These are phyloP conservation scores for Pygocentrus nattereri DNA, from an alignment of 2,797 vertebrate species.

Conservation along the genomic window DNA sequence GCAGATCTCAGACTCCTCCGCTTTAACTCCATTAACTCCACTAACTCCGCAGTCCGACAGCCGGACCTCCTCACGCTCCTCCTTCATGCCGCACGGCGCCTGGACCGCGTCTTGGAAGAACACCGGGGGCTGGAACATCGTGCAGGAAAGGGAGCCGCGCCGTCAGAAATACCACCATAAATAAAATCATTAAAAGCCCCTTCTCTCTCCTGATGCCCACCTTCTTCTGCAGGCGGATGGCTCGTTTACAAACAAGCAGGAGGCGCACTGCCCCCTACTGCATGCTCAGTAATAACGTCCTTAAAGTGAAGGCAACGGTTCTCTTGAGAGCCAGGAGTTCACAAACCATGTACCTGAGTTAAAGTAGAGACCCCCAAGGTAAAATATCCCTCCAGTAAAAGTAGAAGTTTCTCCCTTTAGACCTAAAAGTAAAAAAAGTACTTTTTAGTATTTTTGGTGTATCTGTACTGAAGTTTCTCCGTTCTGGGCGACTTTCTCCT, in stretches of 20 bases:
- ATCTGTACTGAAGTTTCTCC: too few species aligned
- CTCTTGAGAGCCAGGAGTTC: too few species aligned
- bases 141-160: not conserved
- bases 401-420: too few species aligned
- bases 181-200: not conserved
- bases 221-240: constrained; percentile 17
- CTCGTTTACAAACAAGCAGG: not conserved
- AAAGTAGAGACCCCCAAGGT: too few species aligned
- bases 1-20: constrained; percentile 26
- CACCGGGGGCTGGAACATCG: not conserved
- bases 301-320: too few species aligned
- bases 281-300: too few species aligned
- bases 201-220: not conserved
- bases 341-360: too few species aligned
- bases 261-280: constrained; percentile 30
- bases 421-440: too few species aligned
- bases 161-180: not conserved
- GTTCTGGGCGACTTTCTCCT: too few species aligned
- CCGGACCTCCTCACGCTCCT: constrained; percentile 19
- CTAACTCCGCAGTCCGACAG: not conserved
- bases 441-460: too few species aligned
- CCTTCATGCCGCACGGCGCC: constrained; percentile 11
- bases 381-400: too few species aligned
- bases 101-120: not conserved
- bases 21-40: too few species aligned